Base-by-base conservation (phyloP, 2,113 vertebrate genomes). In the Scytalopus superciliaris region DNA sequence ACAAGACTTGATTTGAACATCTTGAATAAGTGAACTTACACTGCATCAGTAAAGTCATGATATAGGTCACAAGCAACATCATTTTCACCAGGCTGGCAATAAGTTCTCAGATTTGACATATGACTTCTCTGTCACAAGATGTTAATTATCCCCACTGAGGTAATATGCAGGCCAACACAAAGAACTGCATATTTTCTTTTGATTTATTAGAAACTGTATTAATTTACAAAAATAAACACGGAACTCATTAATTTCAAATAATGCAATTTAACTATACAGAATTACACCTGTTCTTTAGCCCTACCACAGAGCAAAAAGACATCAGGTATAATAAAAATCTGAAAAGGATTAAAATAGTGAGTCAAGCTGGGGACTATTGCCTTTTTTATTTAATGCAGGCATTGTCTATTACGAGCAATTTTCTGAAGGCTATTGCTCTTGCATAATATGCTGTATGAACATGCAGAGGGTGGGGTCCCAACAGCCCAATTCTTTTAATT, bases 401-500 rank as follows among this genome's bases (percentile, higher is more conserved):
- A 94, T 82, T 96, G 94, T 90, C 96, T 95, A 90, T 90, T 91
- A 90, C 6, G 50, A 95, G 97, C 90, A 93, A 96, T 96, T 96
- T 96, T 96, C 96, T 78, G 89, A 97, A 94, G 91, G 92, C 96
- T 87, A 95, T 96, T 93, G 87, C 93, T 95, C 91, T 92, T 96
- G 93, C 87, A 94, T 96, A 94, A 94, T 92, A 70, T 50, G 47
- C 94, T 66, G 86, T 94, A 93, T 47, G 96, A 97, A 89, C 95
- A 93, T 47, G 86, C 84, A 93, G 90, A 95, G 95, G 96, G 95
- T 93, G 92, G 93, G 84, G 82, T 97, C 97, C 95, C 96, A 91
- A 57, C 83, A 97, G 97, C 90, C 95, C 84, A 93, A 97, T 97
- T 97, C 94, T 93, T 96, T 87, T 95, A 97, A 97, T 96, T 96